phyloP scores from a whole-genome alignment of 1,140 invertebrate genomes.

The Pemphigus obesinymphae region DNA sequence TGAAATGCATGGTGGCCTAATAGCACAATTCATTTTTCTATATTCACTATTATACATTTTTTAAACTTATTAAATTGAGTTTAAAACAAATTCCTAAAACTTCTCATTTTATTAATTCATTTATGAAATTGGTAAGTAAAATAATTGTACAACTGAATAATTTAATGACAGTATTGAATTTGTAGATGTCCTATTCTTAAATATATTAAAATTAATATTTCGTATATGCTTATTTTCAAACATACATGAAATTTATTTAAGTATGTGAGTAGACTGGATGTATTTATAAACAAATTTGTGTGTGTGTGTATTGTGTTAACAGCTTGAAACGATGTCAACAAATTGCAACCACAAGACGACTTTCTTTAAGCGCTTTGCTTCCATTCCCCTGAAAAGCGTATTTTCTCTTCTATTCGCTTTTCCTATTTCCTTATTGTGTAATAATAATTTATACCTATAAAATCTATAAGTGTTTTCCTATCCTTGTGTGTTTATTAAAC shows the following conservation, averaged over 20 bases:
- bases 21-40: background rate
- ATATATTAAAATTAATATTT: background rate
- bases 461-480: constrained; percentile 27
- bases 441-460: constrained; percentile 22
- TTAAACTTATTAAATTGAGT: background rate
- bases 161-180: background rate
- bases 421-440: constrained; percentile 25
- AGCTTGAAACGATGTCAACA: constrained; percentile 32
- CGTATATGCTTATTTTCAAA: background rate
- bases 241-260: constrained; percentile 3
- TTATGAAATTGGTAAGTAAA: background rate
- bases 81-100: background rate
- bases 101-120: background rate
- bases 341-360: constrained; percentile 34
- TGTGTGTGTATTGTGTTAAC: constrained; percentile 35
- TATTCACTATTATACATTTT: background rate
- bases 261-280: background rate
- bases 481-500: constrained; percentile 38
- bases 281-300: constrained; percentile 7
- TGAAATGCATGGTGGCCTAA: background rate
- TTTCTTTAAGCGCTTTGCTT: constrained; percentile 32
- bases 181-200: background rate
- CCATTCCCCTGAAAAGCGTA: constrained; percentile 18
- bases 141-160: background rate
- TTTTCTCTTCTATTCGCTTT: constrained; percentile 37